Evolutionary conservation across 2,888 invertebrate species (phyloP).

Genomic region (Bibio marci): DNA sequence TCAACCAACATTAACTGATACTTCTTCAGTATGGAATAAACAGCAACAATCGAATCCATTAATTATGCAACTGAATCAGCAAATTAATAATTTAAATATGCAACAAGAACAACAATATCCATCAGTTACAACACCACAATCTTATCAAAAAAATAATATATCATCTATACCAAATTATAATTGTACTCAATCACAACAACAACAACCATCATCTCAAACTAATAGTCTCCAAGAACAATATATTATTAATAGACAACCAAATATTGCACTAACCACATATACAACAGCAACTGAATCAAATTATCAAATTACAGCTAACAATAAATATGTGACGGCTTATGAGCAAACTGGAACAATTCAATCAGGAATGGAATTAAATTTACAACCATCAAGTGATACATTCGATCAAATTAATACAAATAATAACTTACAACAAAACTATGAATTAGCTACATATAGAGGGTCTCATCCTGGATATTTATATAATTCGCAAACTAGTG

Average conservation of each 20-base stretch:
- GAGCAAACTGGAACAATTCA: constrained; percentile 1
- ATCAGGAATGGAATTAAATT: background rate
- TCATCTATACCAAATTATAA: background rate
- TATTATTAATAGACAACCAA: background rate
- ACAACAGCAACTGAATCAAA: constrained; percentile 1
- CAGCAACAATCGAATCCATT: too few species aligned
- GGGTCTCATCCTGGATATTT: constrained; percentile 41
- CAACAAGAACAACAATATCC: too few species aligned
- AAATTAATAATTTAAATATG: too few species aligned
- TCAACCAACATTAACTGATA: too few species aligned
- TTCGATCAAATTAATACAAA: too few species aligned
- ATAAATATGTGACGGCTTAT: constrained; percentile 5
- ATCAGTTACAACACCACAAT: too few species aligned
- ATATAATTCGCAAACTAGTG: constrained; percentile 36
- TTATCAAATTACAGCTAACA: constrained; percentile 3
- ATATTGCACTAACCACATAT: too few species aligned
- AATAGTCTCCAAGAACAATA: constrained; percentile 15
- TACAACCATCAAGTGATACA: too few species aligned
- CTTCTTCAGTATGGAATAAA: too few species aligned
- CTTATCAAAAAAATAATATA: too few species aligned
- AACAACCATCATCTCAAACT: constrained; percentile 12
- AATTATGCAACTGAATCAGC: too few species aligned
- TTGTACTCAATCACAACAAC: background rate
- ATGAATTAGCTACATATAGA: constrained; percentile 6
- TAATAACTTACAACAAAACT: constrained; percentile 8